These are phyloP conservation scores for Dusona sp. DNA, from an alignment of 2,888 invertebrate species.

Conservation along the genomic window DNA sequence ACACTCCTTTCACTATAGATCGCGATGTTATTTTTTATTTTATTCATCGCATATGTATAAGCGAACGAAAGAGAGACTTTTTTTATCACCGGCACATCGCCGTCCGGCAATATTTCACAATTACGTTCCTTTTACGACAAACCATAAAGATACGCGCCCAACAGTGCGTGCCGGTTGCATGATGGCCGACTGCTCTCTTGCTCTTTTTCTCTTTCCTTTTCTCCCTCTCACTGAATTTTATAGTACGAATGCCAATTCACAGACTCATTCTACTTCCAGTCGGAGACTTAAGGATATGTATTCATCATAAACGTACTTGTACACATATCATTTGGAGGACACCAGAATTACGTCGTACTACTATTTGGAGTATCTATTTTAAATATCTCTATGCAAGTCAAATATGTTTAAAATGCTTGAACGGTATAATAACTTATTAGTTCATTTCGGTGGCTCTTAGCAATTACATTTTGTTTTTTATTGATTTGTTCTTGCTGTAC, in stretches of 20 bases:
- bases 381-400: neutral
- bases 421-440: neutral
- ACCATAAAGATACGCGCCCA: slow-evolving; percentile 80
- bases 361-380: neutral
- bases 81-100: slow-evolving; percentile 77
- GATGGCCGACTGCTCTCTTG: slow-evolving; percentile 75
- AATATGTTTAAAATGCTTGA: neutral
- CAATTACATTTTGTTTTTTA: neutral
- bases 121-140: slow-evolving; percentile 81
- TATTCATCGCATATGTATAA: slow-evolving; percentile 54
- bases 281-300: slow-evolving; percentile 39
- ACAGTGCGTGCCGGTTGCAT: slow-evolving; percentile 79
- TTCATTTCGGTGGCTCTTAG: neutral
- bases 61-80: slow-evolving; percentile 36
- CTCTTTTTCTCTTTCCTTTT: slow-evolving; percentile 34
- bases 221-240: slow-evolving; percentile 75
- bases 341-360: neutral
- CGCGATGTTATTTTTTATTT: slow-evolving; percentile 70
- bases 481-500: too few relatives aligned
- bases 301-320: slow-evolving; percentile 38
- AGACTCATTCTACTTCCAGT: slow-evolving; percentile 31
- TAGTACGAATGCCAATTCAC: slow-evolving; percentile 70
- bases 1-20: slow-evolving; percentile 66
- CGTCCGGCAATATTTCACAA: slow-evolving; percentile 81
- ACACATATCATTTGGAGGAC: slow-evolving; percentile 11